Evolutionary conservation across 2,888 invertebrate genomes (phyloP), one percentile per base, ranked within the genome.

Genomic region (Drosophila anomalata): DNA sequence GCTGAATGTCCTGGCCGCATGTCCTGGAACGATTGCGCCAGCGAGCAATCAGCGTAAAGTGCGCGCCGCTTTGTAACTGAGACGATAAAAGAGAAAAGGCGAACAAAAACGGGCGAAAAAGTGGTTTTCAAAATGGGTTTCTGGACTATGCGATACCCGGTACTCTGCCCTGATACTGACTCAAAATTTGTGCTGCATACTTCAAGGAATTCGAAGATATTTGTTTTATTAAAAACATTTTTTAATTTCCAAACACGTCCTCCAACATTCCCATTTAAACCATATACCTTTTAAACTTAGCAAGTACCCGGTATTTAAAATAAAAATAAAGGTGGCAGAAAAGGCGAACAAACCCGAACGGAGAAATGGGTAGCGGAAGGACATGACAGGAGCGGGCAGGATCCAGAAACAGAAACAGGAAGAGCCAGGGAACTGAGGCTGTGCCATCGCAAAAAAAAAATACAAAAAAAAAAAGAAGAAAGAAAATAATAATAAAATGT

Each of bases 31-130:
- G 79, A 79, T 82, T 76, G 83, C 86, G 62, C 59, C 80, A 75
- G 78, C 84, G 78, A 79, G 84, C 87, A 84, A 84, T 84, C 84
- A 87, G 84, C 87, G 84, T 87, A 87, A 84, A 84, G 82, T 84
- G 78, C 76, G 84, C 83, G 80, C 71, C 84, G 86, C 86, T 82
- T 82, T 82, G 82, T 85, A 82, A 85, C 83, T 85, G 80, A 85
- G 85, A 80, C 82, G 86, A 85, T 85, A 82, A 81, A 80, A 78
- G 69, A 71, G 55, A 33, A 52, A 17, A 24, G 20, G 39, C 46
- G 31, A 7, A 39, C 3, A 29, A 54, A 54, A 44, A 31, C 9
- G 24, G 42, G n/a, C 42, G 12, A 44, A 33, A 57, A 54, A 20
- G 47, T 9, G 6, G 11, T 36, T 36, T n/a, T 4, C 20, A 14